Conservation (phyloP, 2,113 vertebrate species). For the Meriones unguiculatus region DNA sequence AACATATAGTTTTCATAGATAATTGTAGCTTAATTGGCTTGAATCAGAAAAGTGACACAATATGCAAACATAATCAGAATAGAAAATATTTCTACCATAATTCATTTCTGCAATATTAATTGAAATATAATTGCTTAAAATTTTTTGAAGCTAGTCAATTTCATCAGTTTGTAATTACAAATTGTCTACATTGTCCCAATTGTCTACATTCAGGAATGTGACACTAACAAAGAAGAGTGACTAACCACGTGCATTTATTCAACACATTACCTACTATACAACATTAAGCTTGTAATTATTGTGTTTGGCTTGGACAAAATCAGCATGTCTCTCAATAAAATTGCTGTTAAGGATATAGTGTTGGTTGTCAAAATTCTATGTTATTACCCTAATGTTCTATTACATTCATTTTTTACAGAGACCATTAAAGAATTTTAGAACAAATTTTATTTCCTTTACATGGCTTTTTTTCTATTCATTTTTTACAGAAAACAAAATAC, state of each 20-base stretch:
- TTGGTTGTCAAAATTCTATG: conserved; percentile 15
- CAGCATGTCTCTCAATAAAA: conserved; percentile 65
- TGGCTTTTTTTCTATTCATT: background rate
- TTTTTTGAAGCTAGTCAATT: conserved; percentile 67
- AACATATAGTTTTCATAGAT: conserved; percentile 86
- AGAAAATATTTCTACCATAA: conserved; percentile 77
- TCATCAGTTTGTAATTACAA: conserved; percentile 73
- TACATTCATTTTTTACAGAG: conserved; percentile 37
- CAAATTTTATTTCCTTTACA: conserved; percentile 19
- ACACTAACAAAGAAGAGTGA: conserved; percentile 72
- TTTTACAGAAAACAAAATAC: background rate
- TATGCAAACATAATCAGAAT: conserved; percentile 84
- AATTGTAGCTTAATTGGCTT: conserved; percentile 85
- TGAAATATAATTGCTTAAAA: conserved; percentile 83
- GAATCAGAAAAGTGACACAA: conserved; percentile 84
- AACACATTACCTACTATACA: conserved; percentile 34
- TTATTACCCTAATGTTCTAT: conserved; percentile 25
- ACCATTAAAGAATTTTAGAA: background rate
- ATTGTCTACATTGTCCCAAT: conserved; percentile 58
- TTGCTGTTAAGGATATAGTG: conserved; percentile 52
- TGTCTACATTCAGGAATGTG: background rate
- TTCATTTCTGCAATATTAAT: conserved; percentile 81
- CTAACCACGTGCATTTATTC: conserved; percentile 57
- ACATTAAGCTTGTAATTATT: conserved; percentile 47
- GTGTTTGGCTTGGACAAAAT: conserved; percentile 50